Base-by-base conservation (phyloP, 2,888 invertebrate species). In the Eupithecia centaureata region DNA sequence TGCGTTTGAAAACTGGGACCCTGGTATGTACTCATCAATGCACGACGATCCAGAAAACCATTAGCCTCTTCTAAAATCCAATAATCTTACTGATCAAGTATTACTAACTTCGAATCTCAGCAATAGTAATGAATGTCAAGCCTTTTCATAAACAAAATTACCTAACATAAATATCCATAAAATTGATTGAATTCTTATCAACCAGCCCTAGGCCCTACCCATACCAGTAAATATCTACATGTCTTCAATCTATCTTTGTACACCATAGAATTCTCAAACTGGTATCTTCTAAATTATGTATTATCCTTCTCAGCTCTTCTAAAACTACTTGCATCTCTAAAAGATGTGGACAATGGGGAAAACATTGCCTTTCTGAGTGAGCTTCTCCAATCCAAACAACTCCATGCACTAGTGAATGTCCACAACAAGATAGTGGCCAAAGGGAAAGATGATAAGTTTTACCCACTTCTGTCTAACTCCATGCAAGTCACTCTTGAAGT, bases 381-480 rank as follows among this genome's bases (percentile, higher is more conserved):
- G 75, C 91, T 98, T 61, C 92, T 98, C 60, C 97, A 97, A 86
- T 97, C 97, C 7, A 97, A 96, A 87, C 97, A 98, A 85, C 94
- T 98, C 1, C 97, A 98, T 90, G 98, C 98, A 35, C 93, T 98
- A 77, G 97, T 98, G 32, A 97, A 97, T 91, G 97, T 98, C 70
- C 98, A 98, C 87, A 97, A 97, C 85, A 97, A 97, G 90, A 97
- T 97, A 79, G 94, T 96, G 68, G 96, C 95, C 78, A 96, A 96
- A 90, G 96, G 96, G 64, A 96, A 96, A 81, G 97, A 97, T 93
- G 97, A 97, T 80, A 96, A 96, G 79, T 95, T 97, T 82, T 97
- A 96, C 81, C 97, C 98, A 0, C 94, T 97, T 60, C 93, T 98
- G 8, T 97, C 97, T 18, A 97, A 97, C 86, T 96, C 97, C 5